Base-by-base conservation (phyloP, 2,888 invertebrate genomes). In the Heliothis peltigera region DNA sequence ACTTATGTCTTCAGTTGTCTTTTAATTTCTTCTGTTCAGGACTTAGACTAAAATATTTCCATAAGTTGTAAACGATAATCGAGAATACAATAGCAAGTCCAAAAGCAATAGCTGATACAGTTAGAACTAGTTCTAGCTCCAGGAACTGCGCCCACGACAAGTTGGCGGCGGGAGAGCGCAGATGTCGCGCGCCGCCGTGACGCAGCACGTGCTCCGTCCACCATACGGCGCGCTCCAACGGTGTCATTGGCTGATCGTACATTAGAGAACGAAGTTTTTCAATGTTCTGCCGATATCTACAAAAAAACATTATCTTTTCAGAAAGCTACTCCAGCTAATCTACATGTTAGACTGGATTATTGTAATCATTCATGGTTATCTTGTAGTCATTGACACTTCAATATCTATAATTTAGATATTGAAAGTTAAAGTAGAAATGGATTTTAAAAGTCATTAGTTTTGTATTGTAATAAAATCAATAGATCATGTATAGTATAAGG, bases 161-260 rank as follows among this genome's bases (percentile, higher is more conserved):
- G 54, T 70, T 70, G 10, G 70, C 70, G 4, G 70, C 21, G 18
- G 70, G 72, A 4, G 49, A 15, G 0, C 70, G 64, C n/a, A 70
- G 46, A 47, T 72, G 73, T 48, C 5, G 72, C 19, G 67, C 67
- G 8, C 59, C 56, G 12, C 70, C 67, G 25, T 71, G 61, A 22
- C 69, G 68, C 18, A 70, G 52, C n/a, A 70, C 60, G 56, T 70
- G 42, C 53, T 70, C 70, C 18, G 55, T 64, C 70, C 70, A 70
- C 70, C 70, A 70, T 4, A 70, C 43, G 4, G 74, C 67, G 0
- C 67, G 70, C 4, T 73, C 52, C 19, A 70, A 4, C 2, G 74
- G 52, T n/a, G 0, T 12, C 0, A 17, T 25, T 0, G 70, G 67
- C 43, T 73, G 46, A 4, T 70, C 70, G 7, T 25, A 47, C 59